A percentile compares a stretch with the other conserved stretches of the same genome.
phyloP scores from a whole-genome alignment of 2,888 invertebrate genomes.

The Tenthredo distinguenda region DNA sequence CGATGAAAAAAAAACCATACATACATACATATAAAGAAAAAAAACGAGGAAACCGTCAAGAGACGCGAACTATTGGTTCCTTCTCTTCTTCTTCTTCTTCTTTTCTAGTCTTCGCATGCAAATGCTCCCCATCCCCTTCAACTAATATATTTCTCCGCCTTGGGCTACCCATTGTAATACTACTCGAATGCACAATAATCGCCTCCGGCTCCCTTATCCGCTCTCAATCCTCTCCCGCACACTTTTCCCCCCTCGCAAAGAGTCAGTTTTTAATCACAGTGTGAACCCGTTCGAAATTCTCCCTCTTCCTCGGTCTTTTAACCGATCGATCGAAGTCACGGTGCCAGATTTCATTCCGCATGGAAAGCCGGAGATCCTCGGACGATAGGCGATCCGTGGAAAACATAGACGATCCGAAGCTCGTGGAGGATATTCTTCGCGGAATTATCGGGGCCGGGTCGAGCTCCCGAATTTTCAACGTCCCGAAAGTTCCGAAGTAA shows the following conservation, averaged over 20 bases:
- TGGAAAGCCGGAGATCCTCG: background rate
- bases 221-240: slow-evolving; percentile 53
- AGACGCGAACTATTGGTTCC: slow-evolving; percentile 1
- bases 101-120: background rate
- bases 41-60: background rate
- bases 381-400: background rate
- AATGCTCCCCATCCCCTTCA: slow-evolving; percentile 66
- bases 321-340: background rate
- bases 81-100: background rate
- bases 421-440: no score
- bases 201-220: slow-evolving; percentile 54
- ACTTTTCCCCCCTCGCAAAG: slow-evolving; percentile 43
- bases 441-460: no score
- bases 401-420: background rate
- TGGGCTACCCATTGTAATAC: slow-evolving; percentile 67
- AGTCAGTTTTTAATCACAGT: slow-evolving; percentile 70
- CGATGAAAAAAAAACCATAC: background rate
- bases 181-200: slow-evolving; percentile 69
- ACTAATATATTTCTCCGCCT: slow-evolving; percentile 70
- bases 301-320: background rate
- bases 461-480: no score
- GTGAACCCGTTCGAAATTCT: slow-evolving; percentile 59
- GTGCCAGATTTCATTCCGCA: background rate
- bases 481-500: no score
- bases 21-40: background rate